Base-by-base conservation (phyloP, 2,888 invertebrate genomes). In the Plutella xylostella region DNA sequence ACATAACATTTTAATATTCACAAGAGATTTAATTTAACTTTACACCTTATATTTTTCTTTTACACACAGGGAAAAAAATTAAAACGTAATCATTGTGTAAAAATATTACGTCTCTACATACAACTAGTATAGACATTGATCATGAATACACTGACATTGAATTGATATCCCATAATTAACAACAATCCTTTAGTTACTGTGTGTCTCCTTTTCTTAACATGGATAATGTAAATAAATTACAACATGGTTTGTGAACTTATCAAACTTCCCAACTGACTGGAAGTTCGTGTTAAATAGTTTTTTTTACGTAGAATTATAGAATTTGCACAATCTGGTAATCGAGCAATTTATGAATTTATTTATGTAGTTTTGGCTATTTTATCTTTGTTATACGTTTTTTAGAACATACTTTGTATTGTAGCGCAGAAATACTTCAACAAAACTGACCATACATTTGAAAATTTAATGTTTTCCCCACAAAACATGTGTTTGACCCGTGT, bases 331-430 rank as follows among this genome's bases (percentile, higher is more conserved):
- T 14, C 37, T 34, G 22, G 11, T 22, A 19, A 41, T 42, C 18
- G 19, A 33, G 34, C 20, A 20, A 15, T 18, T 33, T 37, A 34
- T 41, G 35, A 43, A 45, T 64, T 60, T 52, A 58, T 65, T 72
- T 70, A 33, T 19, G 58, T 58, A 61, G 79, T 79, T 78, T 74
- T 80, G 80, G 82, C 80, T 80, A 80, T 82, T 80, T 79, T 77
- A 79, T 28, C n/a, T 9, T 28, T 12, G 2, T 12, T 28, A 28
- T 2, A 28, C 11, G n/a, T 28, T 28, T 6, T 9, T 28, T 28
- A 28, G n/a, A n/a, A 28, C 28, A 12, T 28, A 4, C 3, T 12
- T 12, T n/a, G 7, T 28, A 28, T n/a, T n/a, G 28, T 28, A 12
- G 7, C n/a, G 28, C 9, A 6, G n/a, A n/a, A 4, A 28, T 9